Evolutionary conservation across 2,113 vertebrate genomes (phyloP).

Genomic region (Syngnathus scovelli): DNA sequence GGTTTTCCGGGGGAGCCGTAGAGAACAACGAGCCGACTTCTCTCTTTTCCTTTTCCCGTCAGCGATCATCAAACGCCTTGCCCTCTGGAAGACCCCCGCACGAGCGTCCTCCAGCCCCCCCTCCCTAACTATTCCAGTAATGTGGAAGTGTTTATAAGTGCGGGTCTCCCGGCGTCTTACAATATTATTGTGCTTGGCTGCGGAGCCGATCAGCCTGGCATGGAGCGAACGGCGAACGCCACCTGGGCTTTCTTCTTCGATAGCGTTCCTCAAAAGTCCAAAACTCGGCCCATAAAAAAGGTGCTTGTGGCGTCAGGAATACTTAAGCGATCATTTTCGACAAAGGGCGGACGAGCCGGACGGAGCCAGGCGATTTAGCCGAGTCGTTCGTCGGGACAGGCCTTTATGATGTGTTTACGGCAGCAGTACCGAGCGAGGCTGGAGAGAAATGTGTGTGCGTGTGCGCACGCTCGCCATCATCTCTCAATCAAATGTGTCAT

Average conservation of each 20-base stretch:
- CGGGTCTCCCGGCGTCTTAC: conserved; percentile 41
- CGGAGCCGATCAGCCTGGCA: conserved; percentile 38
- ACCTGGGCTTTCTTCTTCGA: conserved; percentile 4
- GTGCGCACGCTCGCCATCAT: conserved; percentile 6
- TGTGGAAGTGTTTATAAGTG: conserved; percentile 59
- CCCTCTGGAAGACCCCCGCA: conserved; percentile 50
- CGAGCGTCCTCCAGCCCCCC: conserved; percentile 42
- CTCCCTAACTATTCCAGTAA: conserved; percentile 56
- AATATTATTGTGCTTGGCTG: conserved; percentile 66
- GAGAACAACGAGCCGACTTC: conserved; percentile 6
- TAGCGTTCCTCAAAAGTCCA: conserved; percentile 1
- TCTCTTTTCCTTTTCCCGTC: conserved; percentile 37
- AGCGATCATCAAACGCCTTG: conserved; percentile 36
- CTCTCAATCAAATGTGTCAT: conserved; percentile 9
- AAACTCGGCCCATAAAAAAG: neutral
- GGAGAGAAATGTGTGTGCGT: conserved; percentile 18
- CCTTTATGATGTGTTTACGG: conserved; percentile 58
- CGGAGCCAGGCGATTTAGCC: conserved; percentile 37
- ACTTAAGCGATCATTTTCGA: conserved; percentile 7
- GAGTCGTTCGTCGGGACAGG: conserved; percentile 52
- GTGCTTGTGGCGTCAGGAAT: conserved; percentile 1
- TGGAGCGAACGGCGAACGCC: neutral
- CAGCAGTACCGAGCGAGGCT: conserved; percentile 11
- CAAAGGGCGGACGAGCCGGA: conserved; percentile 1
- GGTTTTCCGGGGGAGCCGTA: neutral